A percentile compares a stretch with the other conserved stretches of the same genome.
These are phyloP conservation scores for Beroe ovata DNA, from an alignment of 37 sponge, comb jelly and placozoan genomes.

Conservation along the genomic window DNA sequence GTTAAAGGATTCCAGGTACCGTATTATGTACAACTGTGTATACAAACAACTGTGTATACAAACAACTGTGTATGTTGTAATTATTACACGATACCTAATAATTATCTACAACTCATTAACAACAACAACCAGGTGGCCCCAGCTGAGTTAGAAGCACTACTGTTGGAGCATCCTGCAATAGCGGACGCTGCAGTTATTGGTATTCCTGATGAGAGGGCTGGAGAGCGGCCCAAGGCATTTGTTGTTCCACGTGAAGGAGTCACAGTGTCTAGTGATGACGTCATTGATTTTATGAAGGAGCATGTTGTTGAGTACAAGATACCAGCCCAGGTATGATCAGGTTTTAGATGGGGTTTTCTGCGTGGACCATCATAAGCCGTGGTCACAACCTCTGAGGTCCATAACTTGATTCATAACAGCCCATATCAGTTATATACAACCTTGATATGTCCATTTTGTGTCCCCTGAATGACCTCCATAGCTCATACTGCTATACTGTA, in stretches of 20 bases:
- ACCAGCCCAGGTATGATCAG: conserved; percentile 69
- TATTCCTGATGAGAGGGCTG: conserved; percentile 78
- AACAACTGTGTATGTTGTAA: no score
- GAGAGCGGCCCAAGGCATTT: conserved; percentile 87
- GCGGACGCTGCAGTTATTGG: conserved; percentile 88
- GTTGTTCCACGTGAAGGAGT: conserved; percentile 73
- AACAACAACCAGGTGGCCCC: conserved; percentile 82
- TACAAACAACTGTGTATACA: no score
- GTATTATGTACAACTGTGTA: no score
- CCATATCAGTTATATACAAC: no score
- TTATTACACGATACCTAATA: no score
- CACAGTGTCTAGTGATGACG: conserved; percentile 72
- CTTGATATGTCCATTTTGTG: no score
- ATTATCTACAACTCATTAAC: neutral
- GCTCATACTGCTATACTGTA: neutral
- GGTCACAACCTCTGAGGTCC: no score
- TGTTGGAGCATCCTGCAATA: conserved; percentile 76
- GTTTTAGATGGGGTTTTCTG: no score
- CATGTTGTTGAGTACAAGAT: conserved; percentile 79
- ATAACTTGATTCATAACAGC: no score
- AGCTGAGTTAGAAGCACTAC: conserved; percentile 86
- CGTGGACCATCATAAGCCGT: no score
- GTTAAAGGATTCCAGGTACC: conserved; percentile 78
- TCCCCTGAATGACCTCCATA: no score
- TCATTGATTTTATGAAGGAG: conserved; percentile 69